These are phyloP conservation scores for Ennomos erosarius DNA, from an alignment of 2,888 invertebrate genomes.

Conservation along the genomic window DNA sequence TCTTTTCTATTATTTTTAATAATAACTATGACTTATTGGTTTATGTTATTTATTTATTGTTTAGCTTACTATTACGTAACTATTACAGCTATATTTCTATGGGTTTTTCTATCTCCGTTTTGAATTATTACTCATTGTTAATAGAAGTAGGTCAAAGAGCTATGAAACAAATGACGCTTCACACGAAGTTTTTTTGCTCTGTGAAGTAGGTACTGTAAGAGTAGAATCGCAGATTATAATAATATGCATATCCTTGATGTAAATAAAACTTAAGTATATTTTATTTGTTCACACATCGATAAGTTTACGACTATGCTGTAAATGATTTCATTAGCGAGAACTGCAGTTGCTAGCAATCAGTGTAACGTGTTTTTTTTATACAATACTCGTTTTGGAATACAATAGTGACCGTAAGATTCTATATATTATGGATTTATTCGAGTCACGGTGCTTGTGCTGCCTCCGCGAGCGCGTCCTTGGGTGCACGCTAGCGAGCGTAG, in stretches of 20 bases:
- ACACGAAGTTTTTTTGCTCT: no score
- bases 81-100: slow-evolving; percentile 15
- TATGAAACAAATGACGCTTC: no score
- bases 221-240: slow-evolving; percentile 19
- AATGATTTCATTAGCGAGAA: slow-evolving; percentile 16
- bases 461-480: slow-evolving; percentile 73
- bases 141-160: no score
- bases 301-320: slow-evolving; percentile 1
- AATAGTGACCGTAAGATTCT: slow-evolving; percentile 59
- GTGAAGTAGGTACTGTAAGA: slow-evolving; percentile 23
- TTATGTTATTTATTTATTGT: slow-evolving; percentile 8
- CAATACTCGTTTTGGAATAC: slow-evolving; percentile 65
- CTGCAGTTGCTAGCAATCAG: slow-evolving; percentile 10
- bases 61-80: slow-evolving; percentile 15
- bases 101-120: slow-evolving; percentile 21
- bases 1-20: slow-evolving; percentile 3
- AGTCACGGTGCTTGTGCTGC: slow-evolving; percentile 68
- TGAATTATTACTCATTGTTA: slow-evolving; percentile 28
- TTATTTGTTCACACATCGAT: neutral
- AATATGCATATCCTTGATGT: no score
- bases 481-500: slow-evolving; percentile 44
- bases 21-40: neutral
- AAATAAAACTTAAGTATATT: slow-evolving; percentile 18
- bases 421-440: slow-evolving; percentile 67
- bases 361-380: slow-evolving; percentile 41